phyloP scores from a whole-genome alignment of 2,797 vertebrate genomes.

The Scyliorhinus canicula region DNA sequence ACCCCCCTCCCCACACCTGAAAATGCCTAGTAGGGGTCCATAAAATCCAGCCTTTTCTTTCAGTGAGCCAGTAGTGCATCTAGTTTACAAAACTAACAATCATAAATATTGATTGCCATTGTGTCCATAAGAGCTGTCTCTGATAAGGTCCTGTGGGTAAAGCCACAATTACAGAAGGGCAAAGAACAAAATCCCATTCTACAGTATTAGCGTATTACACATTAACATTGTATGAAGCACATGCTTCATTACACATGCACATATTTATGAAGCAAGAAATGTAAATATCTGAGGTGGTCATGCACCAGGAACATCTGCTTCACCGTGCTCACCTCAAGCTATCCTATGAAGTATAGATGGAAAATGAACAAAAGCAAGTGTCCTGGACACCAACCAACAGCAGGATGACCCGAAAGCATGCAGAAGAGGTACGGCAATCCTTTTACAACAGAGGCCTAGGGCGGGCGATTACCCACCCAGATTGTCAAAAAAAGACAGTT shows the following conservation, averaged over 20 bases:
- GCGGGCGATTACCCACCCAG: not conserved
- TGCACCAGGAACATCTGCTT: not conserved
- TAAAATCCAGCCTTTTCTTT: not conserved
- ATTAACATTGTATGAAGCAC: too few species aligned
- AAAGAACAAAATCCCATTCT: not conserved
- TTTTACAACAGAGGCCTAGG: not conserved
- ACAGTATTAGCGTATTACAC: too few species aligned
- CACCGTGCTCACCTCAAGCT: not conserved
- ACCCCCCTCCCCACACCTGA: too few species aligned
- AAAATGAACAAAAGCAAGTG: not conserved
- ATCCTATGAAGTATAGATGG: not conserved
- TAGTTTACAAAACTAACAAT: not conserved
- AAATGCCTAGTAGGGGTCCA: too few species aligned
- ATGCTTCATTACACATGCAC: not conserved
- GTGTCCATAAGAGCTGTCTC: not conserved
- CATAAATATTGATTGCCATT: not conserved
- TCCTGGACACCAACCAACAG: not conserved
- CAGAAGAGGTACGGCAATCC: not conserved
- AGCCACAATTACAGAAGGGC: not conserved
- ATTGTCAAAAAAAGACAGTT: not conserved
- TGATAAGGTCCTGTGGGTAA: not conserved
- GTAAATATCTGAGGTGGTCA: not conserved
- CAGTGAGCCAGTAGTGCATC: not conserved
- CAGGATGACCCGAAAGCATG: not conserved
- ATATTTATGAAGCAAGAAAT: not conserved